Percentiles rank a stretch among this genome's conserved stretches.
phyloP scores from a whole-genome alignment of 1,140 invertebrate species.

The Drosophila funebris region DNA sequence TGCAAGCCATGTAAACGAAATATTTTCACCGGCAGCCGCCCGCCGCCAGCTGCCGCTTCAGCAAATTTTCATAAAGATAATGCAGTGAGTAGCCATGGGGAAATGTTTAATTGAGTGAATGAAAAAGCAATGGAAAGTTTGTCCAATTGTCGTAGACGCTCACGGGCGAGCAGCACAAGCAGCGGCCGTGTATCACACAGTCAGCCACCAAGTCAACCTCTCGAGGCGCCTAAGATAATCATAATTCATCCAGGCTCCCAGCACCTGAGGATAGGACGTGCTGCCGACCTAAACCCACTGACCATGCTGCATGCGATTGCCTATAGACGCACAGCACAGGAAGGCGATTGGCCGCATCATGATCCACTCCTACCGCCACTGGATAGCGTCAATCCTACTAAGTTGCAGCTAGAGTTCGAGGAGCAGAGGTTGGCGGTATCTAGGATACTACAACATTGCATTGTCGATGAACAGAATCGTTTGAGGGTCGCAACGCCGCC shows the following conservation, averaged over 20 bases:
- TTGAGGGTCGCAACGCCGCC: constrained; percentile 92
- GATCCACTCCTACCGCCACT: constrained; percentile 83
- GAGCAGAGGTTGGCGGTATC: constrained; percentile 92
- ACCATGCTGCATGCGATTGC: constrained; percentile 95
- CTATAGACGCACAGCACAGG: constrained; percentile 85
- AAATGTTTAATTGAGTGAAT: background rate
- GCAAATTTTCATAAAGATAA: background rate
- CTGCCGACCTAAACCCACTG: constrained; percentile 93
- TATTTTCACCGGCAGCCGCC: background rate
- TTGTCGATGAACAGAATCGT: constrained; percentile 90
- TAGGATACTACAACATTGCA: constrained; percentile 92
- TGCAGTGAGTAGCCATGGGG: constrained; percentile 34
- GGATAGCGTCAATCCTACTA: constrained; percentile 34
- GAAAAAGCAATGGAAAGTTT: background rate
- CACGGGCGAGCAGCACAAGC: constrained; percentile 71
- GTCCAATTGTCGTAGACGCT: constrained; percentile 37
- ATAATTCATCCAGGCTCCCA: constrained; percentile 98
- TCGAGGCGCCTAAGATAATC: constrained; percentile 89
- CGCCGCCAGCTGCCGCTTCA: background rate
- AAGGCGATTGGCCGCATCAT: constrained; percentile 87
- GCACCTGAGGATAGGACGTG: constrained; percentile 93
- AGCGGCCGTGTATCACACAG: constrained; percentile 47
- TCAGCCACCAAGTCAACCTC: constrained; percentile 38
- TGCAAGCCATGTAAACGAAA: constrained; percentile 14
- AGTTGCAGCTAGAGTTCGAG: constrained; percentile 89